Conservation (phyloP, 1,140 invertebrate genomes). For the Saccostrea glomerata region DNA sequence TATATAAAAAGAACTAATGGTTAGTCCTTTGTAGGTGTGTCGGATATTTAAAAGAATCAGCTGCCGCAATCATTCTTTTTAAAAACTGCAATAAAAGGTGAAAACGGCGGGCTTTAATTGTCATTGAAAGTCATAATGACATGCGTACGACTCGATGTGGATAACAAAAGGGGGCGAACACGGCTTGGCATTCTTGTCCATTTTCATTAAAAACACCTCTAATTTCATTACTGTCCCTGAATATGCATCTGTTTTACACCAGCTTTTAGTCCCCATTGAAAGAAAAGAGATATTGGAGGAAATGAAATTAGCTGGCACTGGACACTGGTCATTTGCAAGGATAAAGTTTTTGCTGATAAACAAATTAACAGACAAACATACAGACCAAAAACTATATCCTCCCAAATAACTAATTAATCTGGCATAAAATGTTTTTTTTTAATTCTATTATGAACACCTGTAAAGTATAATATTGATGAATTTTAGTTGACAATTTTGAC, state of each 20-base stretch:
- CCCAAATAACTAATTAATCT: no score
- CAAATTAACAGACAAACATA: no score
- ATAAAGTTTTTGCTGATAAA: no score
- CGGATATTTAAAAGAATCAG: neutral
- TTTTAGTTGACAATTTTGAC: no score
- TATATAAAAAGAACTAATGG: neutral
- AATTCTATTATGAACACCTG: no score
- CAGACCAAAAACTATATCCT: no score
- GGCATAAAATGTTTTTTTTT: no score
- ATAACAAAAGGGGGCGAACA: neutral
- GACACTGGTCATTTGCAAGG: conserved; percentile 36
- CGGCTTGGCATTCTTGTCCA: neutral
- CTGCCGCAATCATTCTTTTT: conserved; percentile 9
- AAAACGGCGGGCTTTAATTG: conserved; percentile 18
- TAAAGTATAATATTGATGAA: no score
- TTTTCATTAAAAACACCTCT: conserved; percentile 43
- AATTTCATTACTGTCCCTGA: conserved; percentile 27
- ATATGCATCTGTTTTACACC: conserved; percentile 3
- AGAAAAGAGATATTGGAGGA: conserved; percentile 32
- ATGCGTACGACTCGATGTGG: neutral
- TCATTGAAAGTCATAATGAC: conserved; percentile 21
- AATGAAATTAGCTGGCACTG: conserved; percentile 34
- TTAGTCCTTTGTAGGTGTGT: neutral
- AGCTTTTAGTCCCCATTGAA: conserved; percentile 1
- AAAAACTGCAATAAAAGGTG: conserved; percentile 25